Evolutionary conservation across 2,888 invertebrate species (phyloP).

Genomic region (Leucophora obtusa): DNA sequence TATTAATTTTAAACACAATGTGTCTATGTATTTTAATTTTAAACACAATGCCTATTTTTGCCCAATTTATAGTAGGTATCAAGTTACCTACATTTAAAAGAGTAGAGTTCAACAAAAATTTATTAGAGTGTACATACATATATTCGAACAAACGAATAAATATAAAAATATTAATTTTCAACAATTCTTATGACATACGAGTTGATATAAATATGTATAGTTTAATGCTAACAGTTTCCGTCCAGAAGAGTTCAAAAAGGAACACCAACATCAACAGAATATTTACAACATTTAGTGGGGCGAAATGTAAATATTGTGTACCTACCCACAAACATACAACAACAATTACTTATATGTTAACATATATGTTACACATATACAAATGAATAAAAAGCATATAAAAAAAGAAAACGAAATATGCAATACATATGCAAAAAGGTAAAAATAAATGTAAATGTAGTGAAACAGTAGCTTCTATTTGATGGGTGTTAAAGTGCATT

Average conservation of each 20-base stretch:
- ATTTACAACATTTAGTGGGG: constrained; percentile 10
- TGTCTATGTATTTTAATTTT: no score
- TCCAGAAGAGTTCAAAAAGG: background rate
- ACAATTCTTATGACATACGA: constrained; percentile 27
- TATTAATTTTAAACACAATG: no score
- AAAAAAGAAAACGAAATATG: background rate
- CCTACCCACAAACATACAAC: background rate
- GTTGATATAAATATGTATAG: background rate
- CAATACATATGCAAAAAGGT: no score
- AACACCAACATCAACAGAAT: background rate
- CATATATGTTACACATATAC: background rate
- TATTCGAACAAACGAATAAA: background rate
- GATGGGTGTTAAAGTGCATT: constrained; percentile 41
- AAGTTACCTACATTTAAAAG: no score
- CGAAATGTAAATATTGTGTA: constrained; percentile 4
- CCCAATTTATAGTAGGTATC: no score
- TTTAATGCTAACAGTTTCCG: background rate
- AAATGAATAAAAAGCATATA: background rate
- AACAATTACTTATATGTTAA: background rate
- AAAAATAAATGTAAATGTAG: no score
- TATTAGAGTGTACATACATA: constrained; percentile 8
- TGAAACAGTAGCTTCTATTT: constrained; percentile 6
- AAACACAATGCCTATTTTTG: no score
- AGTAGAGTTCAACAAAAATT: no score
- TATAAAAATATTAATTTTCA: constrained; percentile 43